Conservation (phyloP, 2,113 vertebrate species). For the Ptychochromis oligacanthus region DNA sequence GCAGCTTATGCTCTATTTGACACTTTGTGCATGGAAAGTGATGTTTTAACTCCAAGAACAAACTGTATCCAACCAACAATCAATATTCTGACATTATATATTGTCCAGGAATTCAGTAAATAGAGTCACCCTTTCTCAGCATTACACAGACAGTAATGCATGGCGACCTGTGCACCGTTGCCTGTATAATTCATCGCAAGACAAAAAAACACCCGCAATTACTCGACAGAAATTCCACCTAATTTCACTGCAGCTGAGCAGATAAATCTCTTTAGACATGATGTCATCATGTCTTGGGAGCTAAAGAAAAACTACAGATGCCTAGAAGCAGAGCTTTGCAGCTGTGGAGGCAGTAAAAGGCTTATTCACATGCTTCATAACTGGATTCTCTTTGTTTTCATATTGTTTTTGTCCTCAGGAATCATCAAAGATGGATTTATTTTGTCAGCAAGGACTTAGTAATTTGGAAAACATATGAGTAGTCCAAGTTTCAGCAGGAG, state of each 20-base stretch:
- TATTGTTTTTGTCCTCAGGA: not conserved
- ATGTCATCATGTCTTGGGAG: too few species aligned
- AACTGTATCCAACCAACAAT: not conserved
- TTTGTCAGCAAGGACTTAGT: not conserved
- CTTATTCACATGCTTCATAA: not conserved
- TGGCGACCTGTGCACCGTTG: not conserved
- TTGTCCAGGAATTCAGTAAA: not conserved
- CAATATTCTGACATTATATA: not conserved
- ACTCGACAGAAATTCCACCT: not conserved
- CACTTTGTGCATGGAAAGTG: not conserved
- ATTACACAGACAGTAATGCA: not conserved
- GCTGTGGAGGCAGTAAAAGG: rapidly evolving
- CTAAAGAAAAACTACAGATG: not conserved
- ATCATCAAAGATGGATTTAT: not conserved
- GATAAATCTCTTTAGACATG: too few species aligned
- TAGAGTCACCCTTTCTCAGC: not conserved
- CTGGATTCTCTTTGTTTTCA: not conserved
- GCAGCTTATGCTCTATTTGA: not conserved
- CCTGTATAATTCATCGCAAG: not conserved
- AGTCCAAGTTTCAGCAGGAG: not conserved
- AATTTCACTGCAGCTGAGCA: not conserved
- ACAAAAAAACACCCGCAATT: not conserved
- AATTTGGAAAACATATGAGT: not conserved
- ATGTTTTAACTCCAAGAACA: not conserved
- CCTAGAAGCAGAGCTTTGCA: not conserved